Evolutionary conservation across 2,113 vertebrate genomes (phyloP).

Genomic region (Platysternon megacephalum): DNA sequence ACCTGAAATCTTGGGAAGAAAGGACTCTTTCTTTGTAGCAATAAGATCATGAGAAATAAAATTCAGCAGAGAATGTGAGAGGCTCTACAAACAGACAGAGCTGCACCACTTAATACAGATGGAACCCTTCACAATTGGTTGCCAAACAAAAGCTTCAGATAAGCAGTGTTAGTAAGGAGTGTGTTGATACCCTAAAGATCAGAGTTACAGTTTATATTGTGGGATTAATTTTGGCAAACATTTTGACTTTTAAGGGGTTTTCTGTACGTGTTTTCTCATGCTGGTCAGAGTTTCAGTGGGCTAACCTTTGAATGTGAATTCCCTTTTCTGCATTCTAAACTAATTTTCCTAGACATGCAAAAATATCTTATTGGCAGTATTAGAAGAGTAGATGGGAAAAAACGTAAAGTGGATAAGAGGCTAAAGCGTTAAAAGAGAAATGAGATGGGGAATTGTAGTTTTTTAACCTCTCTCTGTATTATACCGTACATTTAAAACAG

Average conservation of each 20-base stretch:
- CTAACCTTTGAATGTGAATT: not conserved
- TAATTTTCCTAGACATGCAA: not conserved
- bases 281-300: not conserved
- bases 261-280: not conserved
- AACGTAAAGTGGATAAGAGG: not conserved
- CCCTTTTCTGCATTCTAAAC: not conserved
- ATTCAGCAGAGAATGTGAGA: not conserved
- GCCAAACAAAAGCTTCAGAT: not conserved
- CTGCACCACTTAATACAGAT: not conserved
- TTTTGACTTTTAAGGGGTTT: not conserved
- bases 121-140: not conserved
- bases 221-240: not conserved
- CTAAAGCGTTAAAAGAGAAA: not conserved
- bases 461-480: not conserved
- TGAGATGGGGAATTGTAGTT: not conserved
- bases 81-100: not conserved
- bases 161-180: not conserved
- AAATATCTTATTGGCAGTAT: not conserved
- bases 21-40: slow-evolving; percentile 36
- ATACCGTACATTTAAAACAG: not conserved
- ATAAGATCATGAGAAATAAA: slow-evolving; percentile 47
- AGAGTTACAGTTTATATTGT: not conserved
- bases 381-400: not conserved
- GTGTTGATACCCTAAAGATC: not conserved
- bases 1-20: not conserved